These are phyloP conservation scores for Drymodes brunneopygia DNA, from an alignment of 2,113 vertebrate genomes.

Conservation along the genomic window DNA sequence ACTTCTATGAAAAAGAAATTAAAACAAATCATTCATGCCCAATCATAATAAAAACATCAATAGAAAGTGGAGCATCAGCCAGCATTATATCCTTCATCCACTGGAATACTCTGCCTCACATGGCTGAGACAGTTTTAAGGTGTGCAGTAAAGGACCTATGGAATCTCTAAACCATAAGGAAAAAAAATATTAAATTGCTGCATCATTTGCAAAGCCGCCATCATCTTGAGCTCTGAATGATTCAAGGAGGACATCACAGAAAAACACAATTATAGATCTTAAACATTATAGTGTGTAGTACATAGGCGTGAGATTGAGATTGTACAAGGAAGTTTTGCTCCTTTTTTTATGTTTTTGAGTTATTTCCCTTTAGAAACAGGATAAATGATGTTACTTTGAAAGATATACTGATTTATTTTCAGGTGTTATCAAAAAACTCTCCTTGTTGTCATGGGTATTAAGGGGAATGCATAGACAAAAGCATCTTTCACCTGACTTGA, in stretches of 20 bases:
- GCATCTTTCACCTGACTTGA: constrained; percentile 21
- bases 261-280: neutral
- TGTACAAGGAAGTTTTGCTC: neutral
- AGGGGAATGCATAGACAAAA: constrained; percentile 15
- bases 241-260: neutral
- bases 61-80: neutral
- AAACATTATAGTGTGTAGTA: neutral
- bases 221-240: neutral
- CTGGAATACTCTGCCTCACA: neutral
- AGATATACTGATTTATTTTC: constrained; percentile 11
- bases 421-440: neutral
- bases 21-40: neutral
- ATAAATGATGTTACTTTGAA: neutral
- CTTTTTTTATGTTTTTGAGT: neutral
- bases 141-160: neutral
- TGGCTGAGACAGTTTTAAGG: neutral
- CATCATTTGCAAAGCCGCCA: neutral
- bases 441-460: neutral
- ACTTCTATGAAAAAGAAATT: neutral
- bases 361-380: neutral
- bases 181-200: neutral
- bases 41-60: neutral
- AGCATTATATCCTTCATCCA: neutral
- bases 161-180: neutral
- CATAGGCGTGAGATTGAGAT: neutral